Evolutionary conservation across 2,113 vertebrate species (phyloP), one percentile per base, ranked within the genome.

Genomic region (Gopherus flavomarginatus): DNA sequence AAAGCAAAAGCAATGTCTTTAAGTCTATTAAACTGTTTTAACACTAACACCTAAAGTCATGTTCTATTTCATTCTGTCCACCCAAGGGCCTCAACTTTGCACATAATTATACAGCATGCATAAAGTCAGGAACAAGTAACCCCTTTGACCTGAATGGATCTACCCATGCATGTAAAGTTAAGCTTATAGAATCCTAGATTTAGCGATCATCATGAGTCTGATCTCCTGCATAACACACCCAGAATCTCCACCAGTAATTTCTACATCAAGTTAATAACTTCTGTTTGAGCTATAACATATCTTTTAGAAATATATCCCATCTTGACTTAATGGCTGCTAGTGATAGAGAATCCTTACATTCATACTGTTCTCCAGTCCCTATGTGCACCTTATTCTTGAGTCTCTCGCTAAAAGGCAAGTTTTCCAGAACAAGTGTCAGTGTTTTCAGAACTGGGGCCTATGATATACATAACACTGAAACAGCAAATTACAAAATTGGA

Each of bases 1-100:
- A 88, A 83, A 90, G 81, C 49, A 90, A 95, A 92, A 92, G 53
- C 75, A 93, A 29, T 12, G 31, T 65, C 47, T 91, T 88, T 47
- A 86, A 86, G 88, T 92, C 92, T 86, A 87, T 57, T 27, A 6
- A 47, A 80, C 1, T 62, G 10, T 86, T 93, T 91, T 78, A 88
- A 82, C 24, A 89, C 24, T 83, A 90, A 86, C 47, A 22, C 24
- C 77, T 56, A 21, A n/a, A 86, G 78, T 14, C 81, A 56, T 12
- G 11, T 29, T 12, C 11, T 0, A 77, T 81, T 81, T 80, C 79
- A 77, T 94, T 77, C 77, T 5, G 57, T 14, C 50, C 44, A 88
- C 16, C 31, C 47, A 27, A 93, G 27, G n/a, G 50, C 11, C 13
- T n/a, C 35, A 44, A n/a, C 35, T 69, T 35, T 69, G 35, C 62